Evolutionary conservation across 2,888 invertebrate genomes (phyloP).

Genomic region (Tenthredo scrophulariae): DNA sequence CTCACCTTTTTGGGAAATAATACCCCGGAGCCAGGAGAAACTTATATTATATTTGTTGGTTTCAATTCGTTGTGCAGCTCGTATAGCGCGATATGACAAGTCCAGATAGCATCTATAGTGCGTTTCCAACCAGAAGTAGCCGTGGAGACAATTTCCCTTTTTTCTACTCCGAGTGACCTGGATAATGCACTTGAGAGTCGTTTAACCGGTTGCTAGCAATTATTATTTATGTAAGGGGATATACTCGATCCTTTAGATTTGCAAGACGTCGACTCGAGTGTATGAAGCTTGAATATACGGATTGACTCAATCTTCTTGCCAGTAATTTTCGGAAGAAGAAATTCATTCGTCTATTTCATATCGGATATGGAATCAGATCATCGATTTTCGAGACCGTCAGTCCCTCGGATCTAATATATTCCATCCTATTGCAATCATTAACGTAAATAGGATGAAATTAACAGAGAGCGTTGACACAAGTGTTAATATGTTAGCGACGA

Average conservation of each 20-base stretch:
- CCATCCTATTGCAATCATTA: neutral
- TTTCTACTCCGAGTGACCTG: slow-evolving; percentile 47
- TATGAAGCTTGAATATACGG: neutral
- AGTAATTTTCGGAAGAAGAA: neutral
- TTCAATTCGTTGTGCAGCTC: neutral
- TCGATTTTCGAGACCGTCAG: neutral
- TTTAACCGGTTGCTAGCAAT: slow-evolving; percentile 51
- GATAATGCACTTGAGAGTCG: slow-evolving; percentile 50
- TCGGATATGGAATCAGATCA: neutral
- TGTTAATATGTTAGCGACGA: slow-evolving; percentile 19
- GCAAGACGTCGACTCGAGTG: slow-evolving; percentile 9
- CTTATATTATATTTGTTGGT: neutral
- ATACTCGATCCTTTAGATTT: slow-evolving; percentile 32
- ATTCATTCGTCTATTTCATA: neutral
- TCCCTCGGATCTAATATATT: neutral
- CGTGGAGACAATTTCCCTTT: slow-evolving; percentile 49
- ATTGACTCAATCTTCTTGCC: neutral
- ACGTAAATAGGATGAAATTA: neutral
- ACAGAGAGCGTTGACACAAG: neutral
- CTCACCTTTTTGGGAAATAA: neutral
- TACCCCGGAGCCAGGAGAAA: neutral
- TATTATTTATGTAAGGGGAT: slow-evolving; percentile 53
- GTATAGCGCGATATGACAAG: slow-evolving; percentile 18
- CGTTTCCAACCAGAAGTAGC: slow-evolving; percentile 41
- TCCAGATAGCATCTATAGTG: neutral